Percentiles rank a stretch among this genome's conserved stretches.
These are phyloP conservation scores for Endotricha flammealis DNA, from an alignment of 2,888 invertebrate species.

Conservation along the genomic window DNA sequence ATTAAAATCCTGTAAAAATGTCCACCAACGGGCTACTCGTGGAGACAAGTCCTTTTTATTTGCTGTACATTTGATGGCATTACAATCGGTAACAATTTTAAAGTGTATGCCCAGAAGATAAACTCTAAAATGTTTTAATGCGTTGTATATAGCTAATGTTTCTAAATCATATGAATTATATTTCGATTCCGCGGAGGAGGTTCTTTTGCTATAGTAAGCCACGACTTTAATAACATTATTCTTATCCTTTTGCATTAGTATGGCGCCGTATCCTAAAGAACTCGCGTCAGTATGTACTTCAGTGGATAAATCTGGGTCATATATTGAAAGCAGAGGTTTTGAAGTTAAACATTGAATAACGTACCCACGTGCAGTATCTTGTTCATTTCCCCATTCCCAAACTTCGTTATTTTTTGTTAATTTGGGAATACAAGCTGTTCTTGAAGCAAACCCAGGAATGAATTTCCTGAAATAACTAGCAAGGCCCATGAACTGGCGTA, in stretches of 20 bases:
- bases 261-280: slow-evolving; percentile 28
- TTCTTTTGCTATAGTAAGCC: slow-evolving; percentile 31
- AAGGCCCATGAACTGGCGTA: slow-evolving; percentile 26
- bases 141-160: slow-evolving; percentile 39
- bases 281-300: slow-evolving; percentile 28
- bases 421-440: slow-evolving; percentile 25
- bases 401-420: slow-evolving; percentile 24
- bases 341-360: slow-evolving; percentile 20
- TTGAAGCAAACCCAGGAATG: slow-evolving; percentile 23
- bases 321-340: slow-evolving; percentile 23
- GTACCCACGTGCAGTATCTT: slow-evolving; percentile 23
- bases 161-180: slow-evolving; percentile 40
- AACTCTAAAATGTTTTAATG: too few species aligned
- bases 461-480: slow-evolving; percentile 30
- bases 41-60: slow-evolving; percentile 23
- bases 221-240: slow-evolving; percentile 26
- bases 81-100: slow-evolving; percentile 23
- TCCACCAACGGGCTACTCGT: slow-evolving; percentile 26
- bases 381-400: slow-evolving; percentile 27
- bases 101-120: slow-evolving; percentile 28
- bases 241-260: slow-evolving; percentile 30
- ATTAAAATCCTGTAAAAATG: slow-evolving; percentile 22
- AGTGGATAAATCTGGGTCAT: slow-evolving; percentile 19
- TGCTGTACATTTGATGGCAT: slow-evolving; percentile 20
- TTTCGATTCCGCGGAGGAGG: slow-evolving; percentile 22